Evolutionary conservation across 2,113 vertebrate species (phyloP), one percentile per base, ranked within the genome.

Genomic region (Donacobius atricapilla): DNA sequence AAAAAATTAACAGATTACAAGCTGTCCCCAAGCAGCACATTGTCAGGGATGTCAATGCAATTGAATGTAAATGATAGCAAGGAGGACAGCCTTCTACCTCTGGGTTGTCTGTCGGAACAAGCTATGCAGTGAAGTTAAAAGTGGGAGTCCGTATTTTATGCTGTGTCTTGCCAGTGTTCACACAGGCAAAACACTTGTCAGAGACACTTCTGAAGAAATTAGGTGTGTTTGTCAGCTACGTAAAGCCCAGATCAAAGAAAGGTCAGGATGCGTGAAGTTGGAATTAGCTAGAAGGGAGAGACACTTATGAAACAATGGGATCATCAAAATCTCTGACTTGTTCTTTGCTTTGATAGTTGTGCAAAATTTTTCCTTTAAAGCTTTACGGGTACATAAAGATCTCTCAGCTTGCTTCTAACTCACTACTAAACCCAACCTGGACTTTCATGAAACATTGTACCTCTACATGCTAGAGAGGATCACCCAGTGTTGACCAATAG

Each of bases 1-100:
- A 58, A 77, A 56, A 21, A 77, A 83, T 89, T 45, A 94, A 48
- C 69, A 60, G 86, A 90, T 93, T 89, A 92, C 51, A 92, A 92
- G 92, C 57, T 95, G 75, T 94, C 79, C 89, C 23, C 71, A 70
- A 90, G 71, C 63, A 90, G 87, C 72, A 60, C n/a, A 2, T 93
- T 96, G 93, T 96, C 92, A 94, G 45, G 60, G 56, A 68, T 0
- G 25, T 96, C 88, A 96, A 0, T 56, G 82, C 85, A 75, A 47
- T 53, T 89, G 88, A 78, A 81, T 83, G 83, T 51, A 90, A 86
- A 50, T 47, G 23, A 48, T 83, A 68, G 85, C 56, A 81, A 48
- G 4, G 72, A 83, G 87, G 57, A 73, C 85, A 93, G 82, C 85
- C 82, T 93, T 94, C 64, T 75, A 58, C 71, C 83, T 88, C 79